These are phyloP conservation scores for Cepaea hortensis DNA, from an alignment of 2,888 invertebrate species.

Conservation along the genomic window DNA sequence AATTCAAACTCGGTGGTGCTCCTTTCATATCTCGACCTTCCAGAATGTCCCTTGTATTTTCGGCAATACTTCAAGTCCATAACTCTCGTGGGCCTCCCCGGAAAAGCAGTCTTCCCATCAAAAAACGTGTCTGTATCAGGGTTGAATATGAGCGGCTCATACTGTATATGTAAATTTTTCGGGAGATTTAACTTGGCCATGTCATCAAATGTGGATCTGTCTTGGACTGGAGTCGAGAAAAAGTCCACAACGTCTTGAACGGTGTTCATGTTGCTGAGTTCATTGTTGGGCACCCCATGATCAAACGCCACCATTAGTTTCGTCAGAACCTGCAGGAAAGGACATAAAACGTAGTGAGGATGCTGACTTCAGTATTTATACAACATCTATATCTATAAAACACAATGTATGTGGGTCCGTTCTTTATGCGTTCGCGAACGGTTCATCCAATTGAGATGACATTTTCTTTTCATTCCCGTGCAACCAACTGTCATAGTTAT, in stretches of 20 bases:
- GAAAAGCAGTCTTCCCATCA: slow-evolving; percentile 88
- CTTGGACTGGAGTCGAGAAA: slow-evolving; percentile 66
- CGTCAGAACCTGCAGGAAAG: slow-evolving; percentile 32
- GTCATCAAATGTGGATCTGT: slow-evolving; percentile 67
- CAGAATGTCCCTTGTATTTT: slow-evolving; percentile 80
- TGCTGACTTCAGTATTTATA: no score
- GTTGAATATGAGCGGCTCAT: slow-evolving; percentile 88
- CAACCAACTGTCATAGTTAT: no score
- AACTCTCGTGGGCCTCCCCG: slow-evolving; percentile 88
- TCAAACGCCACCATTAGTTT: slow-evolving; percentile 40
- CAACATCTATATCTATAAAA: no score
- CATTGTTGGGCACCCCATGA: slow-evolving; percentile 88
- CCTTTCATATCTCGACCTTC: slow-evolving; percentile 39
- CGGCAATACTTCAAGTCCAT: slow-evolving; percentile 87
- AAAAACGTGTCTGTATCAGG: slow-evolving; percentile 86
- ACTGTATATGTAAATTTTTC: slow-evolving; percentile 89
- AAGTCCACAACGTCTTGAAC: slow-evolving; percentile 78
- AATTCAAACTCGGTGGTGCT: slow-evolving; percentile 40
- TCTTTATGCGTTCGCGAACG: no score
- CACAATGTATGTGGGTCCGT: no score
- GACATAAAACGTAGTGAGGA: no score
- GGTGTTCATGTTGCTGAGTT: slow-evolving; percentile 85
- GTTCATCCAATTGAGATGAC: no score
- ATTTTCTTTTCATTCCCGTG: no score
- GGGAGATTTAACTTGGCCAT: slow-evolving; percentile 82